Evolutionary conservation across 2,113 vertebrate genomes (phyloP).

Genomic region (Etheostoma spectabile): DNA sequence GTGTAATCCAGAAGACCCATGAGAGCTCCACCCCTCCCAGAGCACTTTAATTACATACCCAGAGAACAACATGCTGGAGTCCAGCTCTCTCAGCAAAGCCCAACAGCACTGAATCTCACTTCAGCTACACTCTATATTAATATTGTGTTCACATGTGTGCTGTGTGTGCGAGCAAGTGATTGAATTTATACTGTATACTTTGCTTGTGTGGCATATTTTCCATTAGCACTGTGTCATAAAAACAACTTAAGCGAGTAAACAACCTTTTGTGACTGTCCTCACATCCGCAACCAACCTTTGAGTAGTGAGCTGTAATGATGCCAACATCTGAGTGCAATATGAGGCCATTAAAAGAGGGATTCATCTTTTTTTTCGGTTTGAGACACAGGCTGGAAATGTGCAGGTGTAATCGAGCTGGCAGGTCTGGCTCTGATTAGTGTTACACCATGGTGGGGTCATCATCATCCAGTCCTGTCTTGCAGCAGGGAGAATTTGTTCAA

Average conservation of each 20-base stretch:
- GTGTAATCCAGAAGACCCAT: conserved; percentile 74
- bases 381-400: conserved; percentile 68
- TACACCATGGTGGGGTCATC: conserved; percentile 81
- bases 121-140: conserved; percentile 61
- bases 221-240: conserved; percentile 33
- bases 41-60: conserved; percentile 78
- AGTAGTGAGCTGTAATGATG: conserved; percentile 39
- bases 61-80: conserved; percentile 69
- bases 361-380: conserved; percentile 79
- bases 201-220: conserved; percentile 46
- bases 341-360: conserved; percentile 81
- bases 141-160: conserved; percentile 36
- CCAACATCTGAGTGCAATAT: conserved; percentile 76
- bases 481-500: conserved; percentile 71
- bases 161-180: conserved; percentile 17
- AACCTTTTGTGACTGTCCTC: conserved; percentile 20
- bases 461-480: conserved; percentile 83
- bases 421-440: conserved; percentile 90
- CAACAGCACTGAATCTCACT: conserved; percentile 51
- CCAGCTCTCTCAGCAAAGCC: conserved; percentile 75
- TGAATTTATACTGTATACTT: conserved; percentile 24
- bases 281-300: conserved; percentile 6
- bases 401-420: conserved; percentile 63
- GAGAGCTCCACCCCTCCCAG: conserved; percentile 73
- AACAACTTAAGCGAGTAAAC: conserved; percentile 46